Conservation (phyloP, 2,888 invertebrate species). For the Temnothorax ravouxi region DNA sequence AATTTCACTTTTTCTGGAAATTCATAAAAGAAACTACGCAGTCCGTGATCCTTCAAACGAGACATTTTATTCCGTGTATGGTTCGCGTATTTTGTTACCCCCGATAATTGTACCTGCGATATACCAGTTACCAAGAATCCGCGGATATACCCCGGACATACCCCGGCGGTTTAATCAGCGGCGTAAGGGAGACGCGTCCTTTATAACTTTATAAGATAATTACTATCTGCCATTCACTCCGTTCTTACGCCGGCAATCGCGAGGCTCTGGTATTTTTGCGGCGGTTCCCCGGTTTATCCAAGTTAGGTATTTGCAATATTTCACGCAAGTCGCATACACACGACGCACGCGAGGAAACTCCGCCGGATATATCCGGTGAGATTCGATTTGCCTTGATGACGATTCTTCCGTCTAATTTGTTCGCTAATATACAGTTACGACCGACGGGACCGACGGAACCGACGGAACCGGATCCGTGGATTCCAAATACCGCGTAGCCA, state of each 20-base stretch:
- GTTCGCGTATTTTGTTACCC: conserved; percentile 1
- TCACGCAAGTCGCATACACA: conserved; percentile 7
- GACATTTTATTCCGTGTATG: neutral
- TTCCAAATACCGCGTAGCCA: conserved; percentile 23
- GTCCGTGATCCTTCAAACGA: neutral
- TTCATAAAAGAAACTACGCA: neutral
- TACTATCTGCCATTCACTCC: conserved; percentile 49
- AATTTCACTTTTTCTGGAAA: neutral
- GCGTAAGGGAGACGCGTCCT: conserved; percentile 14
- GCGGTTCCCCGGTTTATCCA: neutral
- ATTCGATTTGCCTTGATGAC: conserved; percentile 25
- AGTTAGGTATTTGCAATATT: conserved; percentile 29
- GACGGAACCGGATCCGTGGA: neutral
- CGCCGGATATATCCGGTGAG: neutral
- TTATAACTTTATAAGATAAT: conserved; percentile 52
- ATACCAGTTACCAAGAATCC: neutral
- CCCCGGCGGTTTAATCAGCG: conserved; percentile 33
- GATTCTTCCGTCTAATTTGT: conserved; percentile 33
- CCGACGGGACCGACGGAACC: neutral
- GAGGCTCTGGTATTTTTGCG: conserved; percentile 13
- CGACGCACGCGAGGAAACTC: neutral
- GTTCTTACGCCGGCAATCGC: conserved; percentile 16
- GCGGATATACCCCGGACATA: neutral
- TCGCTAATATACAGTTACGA: conserved; percentile 42
- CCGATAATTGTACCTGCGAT: neutral